phyloP scores from a whole-genome alignment of 2,113 vertebrate species.

The Thunnus thynnus region DNA sequence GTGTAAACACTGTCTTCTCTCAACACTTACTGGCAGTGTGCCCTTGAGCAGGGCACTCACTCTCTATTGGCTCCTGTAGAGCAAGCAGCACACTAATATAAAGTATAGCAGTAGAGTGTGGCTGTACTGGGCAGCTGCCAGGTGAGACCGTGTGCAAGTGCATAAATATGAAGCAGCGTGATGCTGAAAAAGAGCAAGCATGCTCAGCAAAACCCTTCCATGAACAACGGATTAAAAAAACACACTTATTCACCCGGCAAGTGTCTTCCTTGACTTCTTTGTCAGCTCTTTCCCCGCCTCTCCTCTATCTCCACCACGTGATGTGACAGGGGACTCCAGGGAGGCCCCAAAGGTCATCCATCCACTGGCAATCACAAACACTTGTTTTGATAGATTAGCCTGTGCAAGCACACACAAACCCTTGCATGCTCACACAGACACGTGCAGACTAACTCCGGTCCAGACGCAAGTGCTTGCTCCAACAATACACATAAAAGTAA shows the following conservation, averaged over 20 bases:
- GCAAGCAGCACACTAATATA: constrained; percentile 42
- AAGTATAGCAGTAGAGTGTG: constrained; percentile 47
- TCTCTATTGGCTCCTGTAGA: constrained; percentile 38
- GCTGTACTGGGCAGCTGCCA: constrained; percentile 50
- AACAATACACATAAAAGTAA: constrained; percentile 5
- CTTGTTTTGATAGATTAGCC: constrained; percentile 80
- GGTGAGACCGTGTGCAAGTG: constrained; percentile 36
- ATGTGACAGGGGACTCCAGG: constrained; percentile 65
- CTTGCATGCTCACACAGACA: constrained; percentile 14
- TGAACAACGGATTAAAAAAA: constrained; percentile 43
- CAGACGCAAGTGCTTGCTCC: not conserved
- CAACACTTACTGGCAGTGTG: constrained; percentile 57
- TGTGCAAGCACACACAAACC: constrained; percentile 45
- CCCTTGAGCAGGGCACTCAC: constrained; percentile 64
- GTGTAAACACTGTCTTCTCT: constrained; percentile 57
- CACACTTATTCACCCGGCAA: constrained; percentile 44
- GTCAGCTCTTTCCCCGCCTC: constrained; percentile 58
- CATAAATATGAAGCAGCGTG: constrained; percentile 53
- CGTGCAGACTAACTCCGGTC: constrained; percentile 8
- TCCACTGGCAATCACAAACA: constrained; percentile 74
- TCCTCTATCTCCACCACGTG: constrained; percentile 53
- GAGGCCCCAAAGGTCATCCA: constrained; percentile 73
- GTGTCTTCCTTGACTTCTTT: constrained; percentile 46
- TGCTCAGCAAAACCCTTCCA: constrained; percentile 57
- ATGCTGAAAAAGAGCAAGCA: constrained; percentile 44